Evolutionary conservation across 2,113 vertebrate species (phyloP).

Genomic region (Mastomys natalensis): DNA sequence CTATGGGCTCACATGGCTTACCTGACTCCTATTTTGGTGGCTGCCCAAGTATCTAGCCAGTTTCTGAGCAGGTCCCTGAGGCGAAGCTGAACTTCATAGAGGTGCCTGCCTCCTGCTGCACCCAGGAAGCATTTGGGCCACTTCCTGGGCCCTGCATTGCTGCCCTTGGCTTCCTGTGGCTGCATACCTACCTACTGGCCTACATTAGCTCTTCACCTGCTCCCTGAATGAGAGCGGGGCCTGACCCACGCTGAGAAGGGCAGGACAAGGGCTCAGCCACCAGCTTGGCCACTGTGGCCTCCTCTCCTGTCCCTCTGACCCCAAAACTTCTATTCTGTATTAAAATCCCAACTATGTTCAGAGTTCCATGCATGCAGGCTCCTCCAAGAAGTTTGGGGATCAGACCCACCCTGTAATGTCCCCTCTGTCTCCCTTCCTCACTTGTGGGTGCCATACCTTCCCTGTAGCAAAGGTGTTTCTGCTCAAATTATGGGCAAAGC

Average conservation of each 20-base stretch:
- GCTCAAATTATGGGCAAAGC: not conserved
- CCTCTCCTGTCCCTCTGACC: not conserved
- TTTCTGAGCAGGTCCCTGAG: not conserved
- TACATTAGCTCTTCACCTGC: no score
- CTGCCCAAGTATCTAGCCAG: rapidly evolving
- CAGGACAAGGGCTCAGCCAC: not conserved
- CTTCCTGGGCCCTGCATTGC: not conserved
- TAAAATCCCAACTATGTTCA: not conserved
- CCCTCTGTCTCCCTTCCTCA: not conserved
- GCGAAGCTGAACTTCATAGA: not conserved
- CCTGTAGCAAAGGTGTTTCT: not conserved
- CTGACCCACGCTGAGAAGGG: not conserved
- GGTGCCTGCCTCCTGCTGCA: not conserved
- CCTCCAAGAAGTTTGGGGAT: not conserved
- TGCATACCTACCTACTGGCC: not conserved
- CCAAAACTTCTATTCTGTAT: not conserved
- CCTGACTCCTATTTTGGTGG: no score
- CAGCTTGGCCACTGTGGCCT: not conserved
- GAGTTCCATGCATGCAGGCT: not conserved
- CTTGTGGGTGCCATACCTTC: not conserved
- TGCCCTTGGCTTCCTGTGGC: not conserved
- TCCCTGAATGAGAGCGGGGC: not conserved
- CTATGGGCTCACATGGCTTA: rapidly evolving
- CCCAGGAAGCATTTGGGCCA: not conserved
- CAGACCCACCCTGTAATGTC: no score